These are phyloP conservation scores for Chloebia gouldiae DNA, from an alignment of 2,113 vertebrate species.

Conservation along the genomic window DNA sequence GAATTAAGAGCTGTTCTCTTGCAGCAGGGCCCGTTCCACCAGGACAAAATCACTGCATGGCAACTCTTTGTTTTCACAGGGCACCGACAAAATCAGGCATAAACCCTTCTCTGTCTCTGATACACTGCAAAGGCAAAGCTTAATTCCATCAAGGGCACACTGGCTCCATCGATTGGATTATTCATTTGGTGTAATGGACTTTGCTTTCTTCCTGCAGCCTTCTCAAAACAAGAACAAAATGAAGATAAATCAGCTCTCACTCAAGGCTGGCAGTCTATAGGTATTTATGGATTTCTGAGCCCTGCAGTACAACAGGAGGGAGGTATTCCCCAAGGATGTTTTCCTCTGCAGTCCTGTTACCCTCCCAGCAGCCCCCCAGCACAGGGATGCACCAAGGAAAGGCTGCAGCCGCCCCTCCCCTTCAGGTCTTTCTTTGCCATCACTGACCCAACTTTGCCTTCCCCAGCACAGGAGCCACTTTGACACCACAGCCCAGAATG, in stretches of 20 bases:
- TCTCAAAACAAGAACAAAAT: conserved; percentile 36
- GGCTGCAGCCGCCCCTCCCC: background rate
- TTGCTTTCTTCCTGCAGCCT: conserved; percentile 50
- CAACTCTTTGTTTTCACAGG: background rate
- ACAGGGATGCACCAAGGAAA: background rate
- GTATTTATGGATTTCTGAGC: conserved; percentile 17
- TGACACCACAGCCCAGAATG: rapidly evolving
- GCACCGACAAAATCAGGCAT: background rate
- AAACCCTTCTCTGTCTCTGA: background rate
- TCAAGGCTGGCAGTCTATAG: conserved; percentile 3
- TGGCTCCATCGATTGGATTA: conserved; percentile 57
- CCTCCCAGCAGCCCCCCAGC: background rate
- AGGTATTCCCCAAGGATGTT: background rate
- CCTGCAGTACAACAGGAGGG: background rate
- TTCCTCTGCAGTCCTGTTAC: background rate
- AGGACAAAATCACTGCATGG: background rate
- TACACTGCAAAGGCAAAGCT: conserved; percentile 28
- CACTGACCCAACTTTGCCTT: background rate
- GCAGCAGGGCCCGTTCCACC: background rate
- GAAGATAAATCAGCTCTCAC: conserved; percentile 49
- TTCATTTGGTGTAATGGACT: conserved; percentile 59
- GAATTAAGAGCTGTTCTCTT: background rate
- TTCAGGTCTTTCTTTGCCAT: background rate
- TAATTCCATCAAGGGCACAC: conserved; percentile 62
- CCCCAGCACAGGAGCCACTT: background rate